These are phyloP conservation scores for Macrobrachium rosenbergii DNA, from an alignment of 1,140 invertebrate genomes.

Conservation along the genomic window DNA sequence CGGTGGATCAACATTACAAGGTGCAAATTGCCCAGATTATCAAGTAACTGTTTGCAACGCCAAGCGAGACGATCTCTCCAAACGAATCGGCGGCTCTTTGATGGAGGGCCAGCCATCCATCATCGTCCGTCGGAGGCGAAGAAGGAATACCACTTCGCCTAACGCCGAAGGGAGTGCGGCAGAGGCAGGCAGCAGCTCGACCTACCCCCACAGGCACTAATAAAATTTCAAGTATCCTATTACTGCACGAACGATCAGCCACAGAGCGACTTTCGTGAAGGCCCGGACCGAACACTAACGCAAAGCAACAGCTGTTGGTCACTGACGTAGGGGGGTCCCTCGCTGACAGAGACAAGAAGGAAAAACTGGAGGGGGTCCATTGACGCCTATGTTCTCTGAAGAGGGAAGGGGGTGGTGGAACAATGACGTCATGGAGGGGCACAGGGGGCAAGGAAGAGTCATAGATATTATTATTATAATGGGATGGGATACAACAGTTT, in stretches of 20 bases:
- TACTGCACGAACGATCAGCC: slow-evolving; percentile 7
- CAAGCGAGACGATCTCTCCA: not conserved
- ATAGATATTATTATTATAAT: no score
- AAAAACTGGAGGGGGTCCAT: no score
- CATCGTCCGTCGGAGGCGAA: not conserved
- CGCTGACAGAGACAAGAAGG: no score
- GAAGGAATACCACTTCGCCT: not conserved
- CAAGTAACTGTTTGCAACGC: slow-evolving; percentile 31
- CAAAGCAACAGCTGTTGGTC: not conserved
- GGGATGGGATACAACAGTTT: no score
- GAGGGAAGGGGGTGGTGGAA: no score
- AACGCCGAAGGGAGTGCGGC: not conserved
- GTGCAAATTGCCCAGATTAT: slow-evolving; percentile 46
- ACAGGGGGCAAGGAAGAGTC: no score
- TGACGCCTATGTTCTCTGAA: no score
- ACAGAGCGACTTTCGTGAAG: slow-evolving; percentile 6
- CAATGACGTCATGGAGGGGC: no score
- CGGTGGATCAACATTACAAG: slow-evolving; percentile 49
- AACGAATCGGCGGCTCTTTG: not conserved
- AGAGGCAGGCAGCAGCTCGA: not conserved
- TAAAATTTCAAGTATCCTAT: slow-evolving; percentile 7
- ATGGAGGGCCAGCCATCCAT: not conserved
- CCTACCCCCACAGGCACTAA: not conserved
- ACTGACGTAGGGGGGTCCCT: no score
- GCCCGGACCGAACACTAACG: not conserved